phyloP scores from a whole-genome alignment of 1,140 invertebrate species.

The Oncopodura yosiiana region DNA sequence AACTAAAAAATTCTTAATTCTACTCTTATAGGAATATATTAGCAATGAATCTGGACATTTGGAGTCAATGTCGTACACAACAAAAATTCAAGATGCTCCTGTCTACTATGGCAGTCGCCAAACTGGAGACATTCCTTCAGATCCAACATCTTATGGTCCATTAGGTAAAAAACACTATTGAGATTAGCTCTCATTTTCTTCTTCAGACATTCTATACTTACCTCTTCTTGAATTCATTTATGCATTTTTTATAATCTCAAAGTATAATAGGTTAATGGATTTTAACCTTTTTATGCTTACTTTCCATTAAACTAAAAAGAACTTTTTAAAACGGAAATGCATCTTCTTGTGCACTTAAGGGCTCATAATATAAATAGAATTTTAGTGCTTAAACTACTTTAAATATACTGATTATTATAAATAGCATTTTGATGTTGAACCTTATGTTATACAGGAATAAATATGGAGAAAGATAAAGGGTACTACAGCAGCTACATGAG shows the following conservation, averaged over 20 bases:
- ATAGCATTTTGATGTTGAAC: too few species aligned
- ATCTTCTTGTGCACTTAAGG: background rate
- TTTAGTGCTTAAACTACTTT: slow-evolving; percentile 3
- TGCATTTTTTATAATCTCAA: background rate
- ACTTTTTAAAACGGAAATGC: too few species aligned
- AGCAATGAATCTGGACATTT: slow-evolving; percentile 19
- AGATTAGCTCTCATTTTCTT: background rate
- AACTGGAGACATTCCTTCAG: slow-evolving; percentile 20
- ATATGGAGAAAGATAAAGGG: slow-evolving; percentile 16
- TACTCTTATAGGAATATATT: slow-evolving; percentile 11
- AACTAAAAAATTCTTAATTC: too few species aligned
- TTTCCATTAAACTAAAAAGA: too few species aligned
- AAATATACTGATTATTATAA: too few species aligned
- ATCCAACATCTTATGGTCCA: slow-evolving; percentile 24
- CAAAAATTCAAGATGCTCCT: background rate
- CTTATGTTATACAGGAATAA: slow-evolving; percentile 11
- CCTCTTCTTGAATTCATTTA: background rate
- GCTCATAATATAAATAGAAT: slow-evolving; percentile 11
- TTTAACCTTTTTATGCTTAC: too few species aligned
- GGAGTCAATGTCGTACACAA: slow-evolving; percentile 16
- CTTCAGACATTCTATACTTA: background rate
- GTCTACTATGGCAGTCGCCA: slow-evolving; percentile 18
- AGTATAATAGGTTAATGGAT: too few species aligned
- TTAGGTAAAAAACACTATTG: slow-evolving; percentile 19
- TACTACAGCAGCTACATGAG: slow-evolving; percentile 17